A percentile compares a stretch with the other conserved stretches of the same genome.
These are phyloP conservation scores for Ceratosolen solmsi DNA, from an alignment of 1,140 invertebrate genomes.

Conservation along the genomic window DNA sequence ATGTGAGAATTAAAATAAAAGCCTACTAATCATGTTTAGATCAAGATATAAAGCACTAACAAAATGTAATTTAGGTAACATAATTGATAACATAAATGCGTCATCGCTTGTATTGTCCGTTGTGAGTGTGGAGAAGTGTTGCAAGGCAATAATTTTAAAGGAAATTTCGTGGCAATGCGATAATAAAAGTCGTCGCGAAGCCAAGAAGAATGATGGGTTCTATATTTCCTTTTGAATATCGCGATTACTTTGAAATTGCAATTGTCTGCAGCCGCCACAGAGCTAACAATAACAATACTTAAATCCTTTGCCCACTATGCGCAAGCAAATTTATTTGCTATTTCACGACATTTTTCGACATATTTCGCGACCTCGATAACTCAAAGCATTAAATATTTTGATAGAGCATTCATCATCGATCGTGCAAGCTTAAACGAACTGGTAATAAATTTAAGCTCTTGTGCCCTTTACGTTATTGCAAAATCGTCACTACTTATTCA, in stretches of 20 bases:
- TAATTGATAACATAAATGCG: conserved; percentile 8
- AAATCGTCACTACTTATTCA: too few species aligned
- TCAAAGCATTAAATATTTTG: too few species aligned
- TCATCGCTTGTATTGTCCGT: not conserved
- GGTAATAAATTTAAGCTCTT: too few species aligned
- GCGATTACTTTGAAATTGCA: conserved; percentile 7
- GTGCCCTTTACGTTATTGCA: too few species aligned
- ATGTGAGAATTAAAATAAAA: conserved; percentile 16
- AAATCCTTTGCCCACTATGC: not conserved
- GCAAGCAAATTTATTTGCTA: not conserved
- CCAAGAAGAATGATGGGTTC: not conserved
- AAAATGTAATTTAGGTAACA: not conserved
- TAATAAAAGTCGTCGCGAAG: conserved; percentile 26
- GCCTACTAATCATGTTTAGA: not conserved
- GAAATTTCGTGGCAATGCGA: not conserved
- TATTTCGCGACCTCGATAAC: not conserved
- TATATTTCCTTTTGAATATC: conserved; percentile 19
- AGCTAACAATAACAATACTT: too few species aligned
- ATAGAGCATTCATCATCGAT: too few species aligned
- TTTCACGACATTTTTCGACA: not conserved
- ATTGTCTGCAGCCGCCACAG: not conserved
- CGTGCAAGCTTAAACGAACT: too few species aligned
- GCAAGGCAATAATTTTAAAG: not conserved
- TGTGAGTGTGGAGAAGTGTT: not conserved
- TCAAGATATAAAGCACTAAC: not conserved